Conservation (phyloP, 2,113 vertebrate species). For the Xiphophorus hellerii region DNA sequence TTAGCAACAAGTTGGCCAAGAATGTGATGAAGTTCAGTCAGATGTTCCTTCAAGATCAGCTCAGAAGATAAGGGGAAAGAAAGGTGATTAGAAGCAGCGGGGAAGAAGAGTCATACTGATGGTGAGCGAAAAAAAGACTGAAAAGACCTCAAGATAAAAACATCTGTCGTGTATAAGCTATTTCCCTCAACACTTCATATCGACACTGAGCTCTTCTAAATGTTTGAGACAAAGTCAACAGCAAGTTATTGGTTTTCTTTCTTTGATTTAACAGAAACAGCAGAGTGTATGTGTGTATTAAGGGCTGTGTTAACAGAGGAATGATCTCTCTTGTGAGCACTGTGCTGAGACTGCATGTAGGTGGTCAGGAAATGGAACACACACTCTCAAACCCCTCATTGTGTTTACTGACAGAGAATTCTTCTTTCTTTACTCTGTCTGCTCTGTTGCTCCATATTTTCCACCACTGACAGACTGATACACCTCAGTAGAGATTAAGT, state of each 20-base stretch:
- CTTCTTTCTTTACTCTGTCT: slow-evolving; percentile 25
- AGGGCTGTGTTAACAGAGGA: slow-evolving; percentile 51
- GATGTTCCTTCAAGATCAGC: no score
- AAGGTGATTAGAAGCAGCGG: background rate
- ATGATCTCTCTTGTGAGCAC: slow-evolving; percentile 30
- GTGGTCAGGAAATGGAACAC: slow-evolving; percentile 34
- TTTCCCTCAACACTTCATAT: slow-evolving; percentile 54
- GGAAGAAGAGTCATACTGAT: background rate
- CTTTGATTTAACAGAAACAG: slow-evolving; percentile 24
- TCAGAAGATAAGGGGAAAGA: background rate
- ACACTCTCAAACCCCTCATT: slow-evolving; percentile 31
- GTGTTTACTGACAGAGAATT: slow-evolving; percentile 21
- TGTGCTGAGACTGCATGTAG: slow-evolving; percentile 18
- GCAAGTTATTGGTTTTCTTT: slow-evolving; percentile 7
- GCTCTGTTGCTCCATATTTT: slow-evolving; percentile 6
- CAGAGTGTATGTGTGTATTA: slow-evolving; percentile 22
- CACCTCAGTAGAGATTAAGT: background rate
- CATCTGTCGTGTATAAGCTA: background rate
- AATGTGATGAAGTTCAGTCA: no score
- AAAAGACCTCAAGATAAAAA: slow-evolving; percentile 2
- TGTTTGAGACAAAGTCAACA: slow-evolving; percentile 39
- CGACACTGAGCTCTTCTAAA: slow-evolving; percentile 9
- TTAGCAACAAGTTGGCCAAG: no score
- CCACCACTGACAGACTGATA: slow-evolving; percentile 47
- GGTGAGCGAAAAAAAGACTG: background rate